Evolutionary conservation across 2,113 vertebrate species (phyloP).

Genomic region (Lepisosteus oculatus): DNA sequence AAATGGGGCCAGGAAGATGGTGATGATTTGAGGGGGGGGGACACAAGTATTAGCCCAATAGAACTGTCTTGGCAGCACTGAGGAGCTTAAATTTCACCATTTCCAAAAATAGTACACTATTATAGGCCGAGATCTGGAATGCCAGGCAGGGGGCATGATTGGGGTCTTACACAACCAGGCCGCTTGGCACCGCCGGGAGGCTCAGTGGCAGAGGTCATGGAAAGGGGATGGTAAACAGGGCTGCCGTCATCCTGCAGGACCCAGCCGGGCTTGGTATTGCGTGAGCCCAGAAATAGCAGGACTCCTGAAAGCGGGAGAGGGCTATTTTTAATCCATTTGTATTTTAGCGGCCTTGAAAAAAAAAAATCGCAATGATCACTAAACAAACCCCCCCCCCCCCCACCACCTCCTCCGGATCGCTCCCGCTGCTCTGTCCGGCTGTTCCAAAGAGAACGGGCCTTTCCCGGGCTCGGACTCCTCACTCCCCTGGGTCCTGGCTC

Average conservation of each 20-base stretch:
- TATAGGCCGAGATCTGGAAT: no score
- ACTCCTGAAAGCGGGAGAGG: slow-evolving; percentile 14
- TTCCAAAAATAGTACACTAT: no score
- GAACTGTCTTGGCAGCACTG: no score
- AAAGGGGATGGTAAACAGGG: slow-evolving; percentile 28
- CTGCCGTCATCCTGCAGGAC: background rate
- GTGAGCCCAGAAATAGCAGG: slow-evolving; percentile 22
- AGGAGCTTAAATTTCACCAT: no score
- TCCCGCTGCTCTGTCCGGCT: background rate
- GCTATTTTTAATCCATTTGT: slow-evolving; percentile 34
- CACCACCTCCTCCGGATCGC: background rate
- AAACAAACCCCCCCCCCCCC: background rate
- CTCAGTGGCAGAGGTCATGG: background rate
- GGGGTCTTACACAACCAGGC: background rate
- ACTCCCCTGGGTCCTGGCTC: background rate
- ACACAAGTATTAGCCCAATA: no score
- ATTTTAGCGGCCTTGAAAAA: slow-evolving; percentile 24
- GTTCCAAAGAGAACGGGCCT: background rate
- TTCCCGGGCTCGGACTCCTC: background rate
- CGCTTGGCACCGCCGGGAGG: background rate
- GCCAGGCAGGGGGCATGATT: slow-evolving; percentile 7
- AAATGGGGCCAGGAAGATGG: no score
- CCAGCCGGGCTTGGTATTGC: slow-evolving; percentile 11
- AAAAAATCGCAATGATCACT: background rate
- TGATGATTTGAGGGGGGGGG: no score